Percentiles rank a stretch among this genome's conserved stretches.
Evolutionary conservation across 1,140 invertebrate genomes (phyloP).

Genomic region (Bicyclus anynana): DNA sequence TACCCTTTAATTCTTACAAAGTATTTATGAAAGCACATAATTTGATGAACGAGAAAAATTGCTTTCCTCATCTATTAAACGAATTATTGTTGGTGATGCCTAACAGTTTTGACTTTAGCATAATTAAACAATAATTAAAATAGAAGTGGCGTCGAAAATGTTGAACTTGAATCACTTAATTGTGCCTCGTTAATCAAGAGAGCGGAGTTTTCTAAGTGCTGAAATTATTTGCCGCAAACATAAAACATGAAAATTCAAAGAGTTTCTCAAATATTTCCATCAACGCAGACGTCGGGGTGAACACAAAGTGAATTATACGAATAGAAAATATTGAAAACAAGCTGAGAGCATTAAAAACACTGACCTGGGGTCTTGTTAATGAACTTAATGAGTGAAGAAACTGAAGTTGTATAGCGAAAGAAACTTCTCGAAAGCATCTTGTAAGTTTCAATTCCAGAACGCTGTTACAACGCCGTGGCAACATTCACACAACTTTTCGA

Average conservation of each 20-base stretch:
- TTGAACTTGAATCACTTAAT: conserved; percentile 68
- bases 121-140: conserved; percentile 49
- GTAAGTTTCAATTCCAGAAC: conserved; percentile 62
- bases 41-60: not conserved
- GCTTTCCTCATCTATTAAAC: not conserved
- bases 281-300: conserved; percentile 52
- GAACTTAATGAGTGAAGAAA: conserved; percentile 69
- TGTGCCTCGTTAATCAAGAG: conserved; percentile 71
- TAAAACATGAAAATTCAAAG: conserved; percentile 71
- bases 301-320: conserved; percentile 60
- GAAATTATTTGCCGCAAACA: conserved; percentile 71
- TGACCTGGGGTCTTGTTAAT: conserved; percentile 67
- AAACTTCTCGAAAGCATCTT: conserved; percentile 55
- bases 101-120: not conserved
- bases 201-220: conserved; percentile 69
- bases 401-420: conserved; percentile 49
- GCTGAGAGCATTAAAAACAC: conserved; percentile 67
- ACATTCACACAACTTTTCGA: conserved; percentile 40
- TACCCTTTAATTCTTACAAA: not conserved
- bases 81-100: not conserved
- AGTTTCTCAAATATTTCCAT: conserved; percentile 62
- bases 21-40: conserved; percentile 3
- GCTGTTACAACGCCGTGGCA: conserved; percentile 45
- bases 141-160: conserved; percentile 56
- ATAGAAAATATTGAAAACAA: conserved; percentile 69